Evolutionary conservation across 2,113 vertebrate genomes (phyloP), one percentile per base, ranked within the genome.

Genomic region (Synodontis membranacea): DNA sequence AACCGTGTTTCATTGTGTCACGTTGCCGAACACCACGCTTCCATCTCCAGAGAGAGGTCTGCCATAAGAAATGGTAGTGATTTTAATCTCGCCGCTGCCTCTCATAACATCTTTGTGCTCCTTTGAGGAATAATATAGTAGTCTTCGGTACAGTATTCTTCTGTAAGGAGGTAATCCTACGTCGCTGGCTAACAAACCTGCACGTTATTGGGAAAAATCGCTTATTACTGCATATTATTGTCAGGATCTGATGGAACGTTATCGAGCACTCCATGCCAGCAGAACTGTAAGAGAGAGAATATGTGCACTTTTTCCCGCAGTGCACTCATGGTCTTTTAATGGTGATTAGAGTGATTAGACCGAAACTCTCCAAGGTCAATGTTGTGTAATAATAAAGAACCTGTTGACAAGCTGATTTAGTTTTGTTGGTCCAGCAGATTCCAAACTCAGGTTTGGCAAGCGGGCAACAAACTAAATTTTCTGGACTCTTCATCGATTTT

Each of bases 11-110:
- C 86, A 86, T 88, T 91, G 90, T 91, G 91, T 89, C 83, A 82
- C 83, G 79, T 86, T 92, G 89, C 91, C 88, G 90, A 91, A 91
- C 88, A 21, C 82, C 89, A 92, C 85, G 91, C 91, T 90, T 93
- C 90, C 90, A 93, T 95, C 91, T 92, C 89, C 85, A 86, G 70
- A 78, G 79, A 72, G 87, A 34, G 74, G 87, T 90, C 89, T 86
- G 80, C 91, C 82, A 84, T 89, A 83, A 90, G 89, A 92, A 92
- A 91, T 84, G 80, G 86, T 82, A 87, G 82, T 86, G 68, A 88
- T 70, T 84, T 84, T 84, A 80, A 56, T 46, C 89, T 62, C 86
- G 39, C 60, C 62, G 84, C 60, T 76, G 66, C 83, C 91, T 91
- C 89, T 90, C 87, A 86, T 89, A 87, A 84, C 86, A 89, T 92